A percentile compares a stretch with the other conserved stretches of the same genome.
Conservation (phyloP, 1,140 invertebrate genomes). For the Pogonomyrmex barbatus region DNA sequence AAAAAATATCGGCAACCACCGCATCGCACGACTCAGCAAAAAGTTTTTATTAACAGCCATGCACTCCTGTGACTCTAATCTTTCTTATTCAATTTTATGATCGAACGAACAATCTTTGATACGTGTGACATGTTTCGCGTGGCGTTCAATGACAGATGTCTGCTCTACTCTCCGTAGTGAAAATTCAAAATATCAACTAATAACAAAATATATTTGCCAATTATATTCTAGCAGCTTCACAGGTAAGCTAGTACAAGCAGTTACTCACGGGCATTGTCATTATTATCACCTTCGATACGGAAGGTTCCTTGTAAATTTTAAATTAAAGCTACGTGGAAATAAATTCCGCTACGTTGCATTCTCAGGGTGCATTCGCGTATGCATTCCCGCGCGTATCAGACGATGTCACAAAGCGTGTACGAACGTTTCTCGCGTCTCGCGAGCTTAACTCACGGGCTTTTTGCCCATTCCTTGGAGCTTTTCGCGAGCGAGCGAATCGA, state of each 20-base stretch:
- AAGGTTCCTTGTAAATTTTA: neutral
- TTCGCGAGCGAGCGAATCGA: conserved; percentile 42
- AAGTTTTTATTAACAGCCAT: conserved; percentile 44
- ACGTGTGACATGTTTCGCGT: conserved; percentile 1
- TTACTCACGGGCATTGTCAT: neutral
- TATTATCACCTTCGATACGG: neutral
- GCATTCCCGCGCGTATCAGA: neutral
- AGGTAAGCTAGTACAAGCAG: neutral
- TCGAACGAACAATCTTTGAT: conserved; percentile 27
- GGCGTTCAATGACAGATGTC: conserved; percentile 17
- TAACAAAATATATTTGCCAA: neutral
- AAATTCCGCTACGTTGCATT: neutral
- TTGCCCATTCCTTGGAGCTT: conserved; percentile 43
- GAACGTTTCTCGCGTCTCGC: conserved; percentile 8
- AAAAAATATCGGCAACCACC: conserved; percentile 11
- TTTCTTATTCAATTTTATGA: conserved; percentile 51
- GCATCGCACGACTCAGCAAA: neutral
- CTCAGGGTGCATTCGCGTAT: neutral
- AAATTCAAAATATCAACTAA: neutral
- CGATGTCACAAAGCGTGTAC: conserved; percentile 34
- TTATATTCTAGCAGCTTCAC: neutral
- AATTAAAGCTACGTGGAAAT: conserved; percentile 23
- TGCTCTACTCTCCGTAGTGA: neutral
- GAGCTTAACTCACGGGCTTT: conserved; percentile 46
- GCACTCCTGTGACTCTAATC: conserved; percentile 25